Percentiles rank a stretch among this genome's conserved stretches.
These are phyloP conservation scores for Venturia canescens DNA, from an alignment of 1,140 invertebrate genomes.

Conservation along the genomic window DNA sequence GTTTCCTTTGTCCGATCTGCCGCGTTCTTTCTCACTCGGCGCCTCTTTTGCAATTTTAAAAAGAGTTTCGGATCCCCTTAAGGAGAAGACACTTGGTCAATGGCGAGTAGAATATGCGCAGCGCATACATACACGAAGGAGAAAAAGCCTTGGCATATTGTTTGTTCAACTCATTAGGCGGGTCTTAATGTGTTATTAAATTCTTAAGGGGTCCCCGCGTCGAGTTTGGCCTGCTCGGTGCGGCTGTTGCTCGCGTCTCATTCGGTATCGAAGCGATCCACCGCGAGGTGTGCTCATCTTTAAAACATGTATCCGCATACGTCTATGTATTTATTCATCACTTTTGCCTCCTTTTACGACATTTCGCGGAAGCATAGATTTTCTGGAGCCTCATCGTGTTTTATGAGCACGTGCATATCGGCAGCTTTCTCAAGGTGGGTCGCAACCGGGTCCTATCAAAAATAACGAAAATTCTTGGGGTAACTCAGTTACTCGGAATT, in stretches of 20 bases:
- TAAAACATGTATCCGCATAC: background rate
- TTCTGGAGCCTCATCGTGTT: background rate
- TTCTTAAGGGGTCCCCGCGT: slow-evolving; percentile 51
- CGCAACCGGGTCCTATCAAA: too few relatives aligned
- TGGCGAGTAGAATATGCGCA: background rate
- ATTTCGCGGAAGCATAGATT: slow-evolving; percentile 44
- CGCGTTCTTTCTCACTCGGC: background rate
- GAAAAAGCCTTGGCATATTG: slow-evolving; percentile 32
- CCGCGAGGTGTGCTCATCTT: background rate
- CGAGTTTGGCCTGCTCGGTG: slow-evolving; percentile 44
- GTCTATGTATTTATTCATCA: slow-evolving; percentile 36
- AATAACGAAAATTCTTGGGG: too few relatives aligned
- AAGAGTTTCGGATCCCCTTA: slow-evolving; percentile 35
- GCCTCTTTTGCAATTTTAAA: slow-evolving; percentile 44
- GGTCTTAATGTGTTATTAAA: slow-evolving; percentile 60
- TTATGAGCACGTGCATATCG: slow-evolving; percentile 10
- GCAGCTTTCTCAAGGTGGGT: too few relatives aligned
- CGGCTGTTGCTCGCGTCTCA: background rate
- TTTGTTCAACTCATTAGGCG: slow-evolving; percentile 66
- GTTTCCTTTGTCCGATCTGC: slow-evolving; percentile 50
- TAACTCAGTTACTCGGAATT: too few relatives aligned
- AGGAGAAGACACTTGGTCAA: slow-evolving; percentile 38
- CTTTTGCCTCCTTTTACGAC: slow-evolving; percentile 48
- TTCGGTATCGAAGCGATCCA: background rate
- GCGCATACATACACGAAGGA: background rate